A percentile compares a stretch with the other conserved stretches of the same genome.
Evolutionary conservation across 2,113 vertebrate species (phyloP).

Genomic region (Catharus bicknelli): DNA sequence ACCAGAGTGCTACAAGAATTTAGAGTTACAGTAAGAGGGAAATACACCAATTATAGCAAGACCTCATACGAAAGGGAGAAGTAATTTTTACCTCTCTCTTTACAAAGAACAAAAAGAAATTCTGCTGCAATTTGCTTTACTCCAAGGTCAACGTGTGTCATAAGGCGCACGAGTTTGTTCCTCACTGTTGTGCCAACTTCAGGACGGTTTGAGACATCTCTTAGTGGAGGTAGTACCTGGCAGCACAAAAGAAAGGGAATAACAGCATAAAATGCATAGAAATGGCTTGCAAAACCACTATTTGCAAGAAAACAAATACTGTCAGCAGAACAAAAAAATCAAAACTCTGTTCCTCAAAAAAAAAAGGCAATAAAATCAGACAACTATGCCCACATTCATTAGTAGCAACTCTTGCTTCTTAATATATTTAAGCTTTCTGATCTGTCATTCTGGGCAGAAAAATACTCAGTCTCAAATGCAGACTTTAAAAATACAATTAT

Average conservation of each 20-base stretch:
- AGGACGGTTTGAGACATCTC: constrained; percentile 91
- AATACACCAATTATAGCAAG: not conserved
- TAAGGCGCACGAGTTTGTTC: constrained; percentile 96
- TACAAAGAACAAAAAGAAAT: constrained; percentile 97
- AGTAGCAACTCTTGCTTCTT: not conserved
- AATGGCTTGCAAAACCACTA: not conserved
- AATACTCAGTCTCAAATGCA: not conserved
- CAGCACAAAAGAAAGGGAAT: not conserved
- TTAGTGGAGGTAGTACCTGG: constrained; percentile 92
- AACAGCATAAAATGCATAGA: not conserved
- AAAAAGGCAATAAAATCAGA: not conserved
- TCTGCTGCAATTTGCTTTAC: constrained; percentile 96
- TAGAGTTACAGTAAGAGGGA: not conserved
- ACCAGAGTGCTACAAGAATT: not conserved
- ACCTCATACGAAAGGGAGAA: not conserved
- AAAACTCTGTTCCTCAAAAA: not conserved
- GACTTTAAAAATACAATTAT: not conserved
- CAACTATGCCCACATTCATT: not conserved
- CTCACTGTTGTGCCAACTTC: constrained; percentile 91
- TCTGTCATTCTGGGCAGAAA: not conserved
- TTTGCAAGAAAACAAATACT: not conserved
- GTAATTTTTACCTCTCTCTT: constrained; percentile 88
- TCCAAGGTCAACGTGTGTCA: constrained; percentile 95
- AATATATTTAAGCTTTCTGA: not conserved
- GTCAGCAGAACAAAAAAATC: not conserved